Conservation (phyloP, 1,140 invertebrate genomes). For the Harpegnathos saltator region DNA sequence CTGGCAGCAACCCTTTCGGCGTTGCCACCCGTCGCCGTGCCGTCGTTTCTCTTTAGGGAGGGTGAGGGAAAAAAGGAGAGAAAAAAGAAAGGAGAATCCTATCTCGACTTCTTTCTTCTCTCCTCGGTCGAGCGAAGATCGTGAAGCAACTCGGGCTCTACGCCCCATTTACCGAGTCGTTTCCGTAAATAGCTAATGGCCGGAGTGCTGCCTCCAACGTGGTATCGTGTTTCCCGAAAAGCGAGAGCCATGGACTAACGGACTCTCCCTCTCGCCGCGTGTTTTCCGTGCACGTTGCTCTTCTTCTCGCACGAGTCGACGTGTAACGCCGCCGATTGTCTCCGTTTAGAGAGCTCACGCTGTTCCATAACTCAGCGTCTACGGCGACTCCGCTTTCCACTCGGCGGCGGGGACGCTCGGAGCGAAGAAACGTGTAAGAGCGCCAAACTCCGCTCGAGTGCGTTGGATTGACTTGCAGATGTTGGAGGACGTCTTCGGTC, state of each 20-base stretch:
- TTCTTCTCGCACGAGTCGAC: constrained; percentile 25
- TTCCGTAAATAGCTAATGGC: constrained; percentile 83
- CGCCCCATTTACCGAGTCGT: constrained; percentile 79
- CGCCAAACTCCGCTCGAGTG: constrained; percentile 31
- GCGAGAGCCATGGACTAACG: constrained; percentile 75
- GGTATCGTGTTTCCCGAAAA: constrained; percentile 79
- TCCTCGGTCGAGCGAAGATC: constrained; percentile 72
- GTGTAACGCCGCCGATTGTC: constrained; percentile 45
- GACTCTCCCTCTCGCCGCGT: constrained; percentile 19
- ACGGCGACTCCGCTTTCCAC: constrained; percentile 9
- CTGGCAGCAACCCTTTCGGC: constrained; percentile 69
- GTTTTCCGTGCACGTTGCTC: constrained; percentile 62
- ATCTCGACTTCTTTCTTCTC: constrained; percentile 68
- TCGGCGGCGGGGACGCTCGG: constrained; percentile 14
- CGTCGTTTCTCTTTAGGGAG: constrained; percentile 33
- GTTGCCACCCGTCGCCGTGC: constrained; percentile 49
- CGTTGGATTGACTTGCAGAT: background rate
- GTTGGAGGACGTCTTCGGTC: background rate
- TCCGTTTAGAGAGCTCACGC: constrained; percentile 37
- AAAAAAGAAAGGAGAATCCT: constrained; percentile 16
- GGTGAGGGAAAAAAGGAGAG: background rate
- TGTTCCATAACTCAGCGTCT: constrained; percentile 55
- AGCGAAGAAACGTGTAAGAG: constrained; percentile 50
- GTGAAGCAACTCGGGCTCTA: constrained; percentile 75
- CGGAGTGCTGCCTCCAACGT: constrained; percentile 69